Evolutionary conservation across 1,140 invertebrate species (phyloP), one percentile per base, ranked within the genome.

Genomic region (Leptinotarsa texana): DNA sequence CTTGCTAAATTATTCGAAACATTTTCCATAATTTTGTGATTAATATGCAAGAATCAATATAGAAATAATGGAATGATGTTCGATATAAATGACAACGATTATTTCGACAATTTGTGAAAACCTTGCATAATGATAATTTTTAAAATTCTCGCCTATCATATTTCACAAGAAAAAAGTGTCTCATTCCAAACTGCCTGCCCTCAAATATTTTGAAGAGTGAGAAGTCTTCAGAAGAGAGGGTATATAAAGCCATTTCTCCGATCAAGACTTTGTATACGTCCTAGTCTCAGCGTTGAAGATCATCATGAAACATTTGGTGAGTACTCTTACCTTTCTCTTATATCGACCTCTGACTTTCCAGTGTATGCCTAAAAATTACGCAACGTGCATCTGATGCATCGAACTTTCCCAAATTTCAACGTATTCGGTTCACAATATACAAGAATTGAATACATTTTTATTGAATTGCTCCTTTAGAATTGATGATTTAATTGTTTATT

Each of bases 261-360:
- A 71, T 71, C 51, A 17, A 27, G 57, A 71, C 27, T 71, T 62
- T 62, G 69, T 61, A 27, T 63, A 71, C 27, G 22, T 71, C 69
- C 22, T 49, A 61, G 69, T 71, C 21, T 61, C 51, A 27, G 57
- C 69, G 49, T 24, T 51, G 66, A 68, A 47, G 33, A 68, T n/a
- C 42, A 62, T 71, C 69, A 71, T 71, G 69, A 63, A 62, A 33
- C 63, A 61, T 71, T 71, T 71, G 69, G 69, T 71, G 33, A 71
- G 69, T 71, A 71, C 51, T 57, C 4, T 57, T 57, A 57, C 69
- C 69, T 71, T 71, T 71, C 69, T 63, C 69, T 71, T 61, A 62
- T 57, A 18, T 49, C 33, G 69, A 71, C 49, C 69, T 71, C 6
- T 71, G 51, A 71, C 51, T 21, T 71, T 42, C 18, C n/a, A 67